phyloP scores from a whole-genome alignment of 2,888 invertebrate genomes.

The Metellina segmentata region DNA sequence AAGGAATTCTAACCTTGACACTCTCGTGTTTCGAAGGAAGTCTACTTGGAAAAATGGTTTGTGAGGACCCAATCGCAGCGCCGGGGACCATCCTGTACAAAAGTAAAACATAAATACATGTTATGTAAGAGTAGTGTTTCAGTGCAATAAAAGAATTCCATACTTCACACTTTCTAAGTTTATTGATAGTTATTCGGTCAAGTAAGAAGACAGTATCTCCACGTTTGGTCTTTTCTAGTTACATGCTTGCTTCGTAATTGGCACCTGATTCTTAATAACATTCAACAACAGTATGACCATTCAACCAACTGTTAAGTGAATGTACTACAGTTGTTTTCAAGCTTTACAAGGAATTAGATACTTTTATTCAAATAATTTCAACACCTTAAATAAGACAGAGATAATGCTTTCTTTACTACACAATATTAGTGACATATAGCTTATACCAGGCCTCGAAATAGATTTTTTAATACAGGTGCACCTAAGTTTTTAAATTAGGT shows the following conservation, averaged over 20 bases:
- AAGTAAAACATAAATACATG: neutral
- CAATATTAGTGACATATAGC: too few species aligned
- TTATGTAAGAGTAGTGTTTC: neutral
- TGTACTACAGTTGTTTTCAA: too few species aligned
- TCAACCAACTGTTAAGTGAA: too few species aligned
- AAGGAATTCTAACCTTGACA: constrained; percentile 65
- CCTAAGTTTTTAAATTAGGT: too few species aligned
- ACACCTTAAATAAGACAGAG: too few species aligned
- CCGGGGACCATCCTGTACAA: constrained; percentile 77
- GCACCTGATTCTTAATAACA: too few species aligned
- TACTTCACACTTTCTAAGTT: neutral
- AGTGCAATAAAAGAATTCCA: neutral
- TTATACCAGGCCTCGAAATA: too few species aligned
- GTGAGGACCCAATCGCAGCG: constrained; percentile 72
- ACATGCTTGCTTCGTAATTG: too few species aligned
- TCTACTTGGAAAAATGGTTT: constrained; percentile 77
- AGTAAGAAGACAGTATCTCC: neutral
- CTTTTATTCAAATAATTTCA: neutral
- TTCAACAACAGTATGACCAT: too few species aligned
- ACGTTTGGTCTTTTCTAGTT: too few species aligned
- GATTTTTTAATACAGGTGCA: too few species aligned
- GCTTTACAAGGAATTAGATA: neutral
- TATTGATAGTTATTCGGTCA: neutral
- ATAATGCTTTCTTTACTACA: too few species aligned
- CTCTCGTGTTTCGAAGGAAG: constrained; percentile 74